These are phyloP conservation scores for Myxocyprinus asiaticus DNA, from an alignment of 2,113 vertebrate species.

Conservation along the genomic window DNA sequence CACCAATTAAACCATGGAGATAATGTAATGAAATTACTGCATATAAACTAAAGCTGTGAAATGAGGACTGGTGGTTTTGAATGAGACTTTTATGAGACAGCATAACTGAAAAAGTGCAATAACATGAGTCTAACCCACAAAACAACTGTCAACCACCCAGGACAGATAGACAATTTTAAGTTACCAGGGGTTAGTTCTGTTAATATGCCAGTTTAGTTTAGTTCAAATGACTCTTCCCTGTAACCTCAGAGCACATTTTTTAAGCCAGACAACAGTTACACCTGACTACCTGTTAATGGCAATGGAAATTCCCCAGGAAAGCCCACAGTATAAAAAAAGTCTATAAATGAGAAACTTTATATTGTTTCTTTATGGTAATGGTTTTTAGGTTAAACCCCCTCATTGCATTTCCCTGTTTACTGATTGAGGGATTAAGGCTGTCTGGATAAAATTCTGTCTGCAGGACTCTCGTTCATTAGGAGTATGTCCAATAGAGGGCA, in stretches of 20 bases:
- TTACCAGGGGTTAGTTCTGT: too few relatives aligned
- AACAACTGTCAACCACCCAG: too few relatives aligned
- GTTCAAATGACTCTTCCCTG: neutral
- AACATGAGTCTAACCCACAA: too few relatives aligned
- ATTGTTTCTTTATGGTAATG: neutral
- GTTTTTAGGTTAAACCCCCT: too few relatives aligned
- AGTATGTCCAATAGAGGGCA: conserved; percentile 40
- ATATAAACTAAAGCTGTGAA: neutral
- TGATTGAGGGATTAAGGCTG: neutral
- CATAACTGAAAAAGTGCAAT: too few relatives aligned
- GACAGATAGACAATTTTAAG: too few relatives aligned
- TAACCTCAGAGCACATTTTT: too few relatives aligned
- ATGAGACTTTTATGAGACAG: too few relatives aligned
- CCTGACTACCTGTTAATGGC: neutral
- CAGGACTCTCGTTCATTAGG: neutral
- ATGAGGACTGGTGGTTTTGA: too few relatives aligned
- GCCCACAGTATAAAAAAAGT: neutral
- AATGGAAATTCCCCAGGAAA: neutral
- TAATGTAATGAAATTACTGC: neutral
- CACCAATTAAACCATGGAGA: too few relatives aligned
- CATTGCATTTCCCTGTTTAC: neutral
- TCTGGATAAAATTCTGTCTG: neutral
- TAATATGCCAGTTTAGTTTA: too few relatives aligned
- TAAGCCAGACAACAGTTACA: neutral
- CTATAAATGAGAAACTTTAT: conserved; percentile 1